Conservation (phyloP, 1,140 invertebrate genomes). For the Penaeus indicus region DNA sequence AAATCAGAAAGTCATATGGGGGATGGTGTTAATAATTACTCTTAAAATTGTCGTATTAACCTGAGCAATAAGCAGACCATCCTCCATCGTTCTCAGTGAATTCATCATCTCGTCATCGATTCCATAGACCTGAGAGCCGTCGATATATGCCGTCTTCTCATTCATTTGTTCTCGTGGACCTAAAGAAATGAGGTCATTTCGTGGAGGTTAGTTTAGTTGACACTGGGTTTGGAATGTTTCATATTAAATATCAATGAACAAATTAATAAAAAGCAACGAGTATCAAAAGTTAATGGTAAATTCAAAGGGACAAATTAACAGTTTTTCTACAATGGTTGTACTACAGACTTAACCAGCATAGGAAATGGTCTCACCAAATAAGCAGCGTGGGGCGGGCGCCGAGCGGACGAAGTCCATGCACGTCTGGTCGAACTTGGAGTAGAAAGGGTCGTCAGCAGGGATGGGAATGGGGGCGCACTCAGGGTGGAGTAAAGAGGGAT, state of each 20-base stretch:
- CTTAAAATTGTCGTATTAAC: neutral
- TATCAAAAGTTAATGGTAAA: too few species aligned
- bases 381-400: constrained; percentile 80
- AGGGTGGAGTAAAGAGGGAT: constrained; percentile 69
- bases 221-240: neutral
- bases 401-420: constrained; percentile 88
- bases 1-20: neutral
- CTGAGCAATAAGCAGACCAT: constrained; percentile 71
- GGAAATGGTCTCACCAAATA: constrained; percentile 60
- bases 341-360: too few species aligned
- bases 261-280: neutral
- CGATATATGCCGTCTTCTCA: constrained; percentile 88
- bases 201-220: neutral
- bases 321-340: neutral
- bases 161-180: constrained; percentile 84
- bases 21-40: neutral
- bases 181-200: constrained; percentile 68
- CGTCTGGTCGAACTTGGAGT: constrained; percentile 71
- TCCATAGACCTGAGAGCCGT: constrained; percentile 92
- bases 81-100: constrained; percentile 78
- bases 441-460: constrained; percentile 80
- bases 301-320: too few species aligned
- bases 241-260: neutral
- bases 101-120: constrained; percentile 83
- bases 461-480: constrained; percentile 86